Evolutionary conservation across 2,888 invertebrate genomes (phyloP).

Genomic region (Thymelicus lineola): DNA sequence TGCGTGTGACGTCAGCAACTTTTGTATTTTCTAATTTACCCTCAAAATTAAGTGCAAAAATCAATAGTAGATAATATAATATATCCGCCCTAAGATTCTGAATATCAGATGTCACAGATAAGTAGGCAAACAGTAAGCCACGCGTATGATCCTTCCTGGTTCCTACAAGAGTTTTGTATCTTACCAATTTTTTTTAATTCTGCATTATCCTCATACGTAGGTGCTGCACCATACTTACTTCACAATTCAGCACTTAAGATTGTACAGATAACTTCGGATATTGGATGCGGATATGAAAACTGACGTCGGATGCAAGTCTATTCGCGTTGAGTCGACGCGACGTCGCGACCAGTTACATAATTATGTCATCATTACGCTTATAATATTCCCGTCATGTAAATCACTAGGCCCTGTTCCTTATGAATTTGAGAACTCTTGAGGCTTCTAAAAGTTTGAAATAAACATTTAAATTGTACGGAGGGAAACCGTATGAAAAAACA

Average conservation of each 20-base stretch:
- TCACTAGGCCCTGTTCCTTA: not conserved
- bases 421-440: too few species aligned
- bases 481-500: not conserved
- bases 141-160: too few species aligned
- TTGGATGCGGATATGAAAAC: slow-evolving; percentile 46
- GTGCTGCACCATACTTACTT: not conserved
- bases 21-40: too few species aligned
- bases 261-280: slow-evolving; percentile 41
- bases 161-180: too few species aligned
- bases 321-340: slow-evolving; percentile 27
- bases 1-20: too few species aligned
- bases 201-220: not conserved
- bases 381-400: slow-evolving; percentile 28
- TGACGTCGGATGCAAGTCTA: slow-evolving; percentile 40
- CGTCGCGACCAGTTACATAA: not conserved
- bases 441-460: too few species aligned
- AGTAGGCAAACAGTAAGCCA: too few species aligned
- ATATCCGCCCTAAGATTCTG: too few species aligned
- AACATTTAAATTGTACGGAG: not conserved
- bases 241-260: not conserved
- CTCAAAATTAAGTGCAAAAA: too few species aligned
- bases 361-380: too few species aligned
- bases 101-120: too few species aligned
- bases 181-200: not conserved
- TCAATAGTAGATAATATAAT: too few species aligned